phyloP scores from a whole-genome alignment of 2,113 vertebrate species.

The Uria aalge region DNA sequence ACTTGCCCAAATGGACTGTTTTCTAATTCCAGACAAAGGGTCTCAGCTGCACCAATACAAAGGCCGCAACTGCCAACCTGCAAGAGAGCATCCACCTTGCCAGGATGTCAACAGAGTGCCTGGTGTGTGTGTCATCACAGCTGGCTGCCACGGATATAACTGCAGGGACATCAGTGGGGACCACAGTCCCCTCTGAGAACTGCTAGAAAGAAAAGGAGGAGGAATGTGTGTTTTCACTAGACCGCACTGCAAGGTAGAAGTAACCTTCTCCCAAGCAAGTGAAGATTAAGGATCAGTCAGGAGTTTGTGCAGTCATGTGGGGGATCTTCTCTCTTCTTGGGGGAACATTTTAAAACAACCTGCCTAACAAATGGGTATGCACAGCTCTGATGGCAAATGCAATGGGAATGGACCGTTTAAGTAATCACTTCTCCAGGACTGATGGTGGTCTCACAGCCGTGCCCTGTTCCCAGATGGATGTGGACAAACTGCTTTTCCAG shows the following conservation, averaged over 20 bases:
- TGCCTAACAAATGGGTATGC: not conserved
- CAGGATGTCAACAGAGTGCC: not conserved
- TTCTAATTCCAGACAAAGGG: not conserved
- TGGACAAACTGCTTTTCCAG: not conserved
- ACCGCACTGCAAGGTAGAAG: not conserved
- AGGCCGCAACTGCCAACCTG: not conserved
- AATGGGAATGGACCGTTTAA: not conserved
- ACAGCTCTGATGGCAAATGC: not conserved
- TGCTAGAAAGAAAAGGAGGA: not conserved
- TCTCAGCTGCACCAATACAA: not conserved
- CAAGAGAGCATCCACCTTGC: not conserved
- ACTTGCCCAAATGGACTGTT: not conserved
- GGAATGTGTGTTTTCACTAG: not conserved
- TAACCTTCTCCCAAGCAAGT: not conserved
- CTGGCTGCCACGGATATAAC: not conserved
- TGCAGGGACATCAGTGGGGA: not conserved
- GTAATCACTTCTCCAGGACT: not conserved
- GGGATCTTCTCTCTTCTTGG: not conserved
- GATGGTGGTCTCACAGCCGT: not conserved
- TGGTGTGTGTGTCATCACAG: fast-evolving
- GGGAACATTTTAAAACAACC: not conserved
- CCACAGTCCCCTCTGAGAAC: not conserved
- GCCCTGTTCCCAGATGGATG: not conserved
- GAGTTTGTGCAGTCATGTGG: not conserved
- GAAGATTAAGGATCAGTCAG: not conserved